These are phyloP conservation scores for Furcifer pardalis DNA, from an alignment of 2,797 vertebrate genomes.

Conservation along the genomic window DNA sequence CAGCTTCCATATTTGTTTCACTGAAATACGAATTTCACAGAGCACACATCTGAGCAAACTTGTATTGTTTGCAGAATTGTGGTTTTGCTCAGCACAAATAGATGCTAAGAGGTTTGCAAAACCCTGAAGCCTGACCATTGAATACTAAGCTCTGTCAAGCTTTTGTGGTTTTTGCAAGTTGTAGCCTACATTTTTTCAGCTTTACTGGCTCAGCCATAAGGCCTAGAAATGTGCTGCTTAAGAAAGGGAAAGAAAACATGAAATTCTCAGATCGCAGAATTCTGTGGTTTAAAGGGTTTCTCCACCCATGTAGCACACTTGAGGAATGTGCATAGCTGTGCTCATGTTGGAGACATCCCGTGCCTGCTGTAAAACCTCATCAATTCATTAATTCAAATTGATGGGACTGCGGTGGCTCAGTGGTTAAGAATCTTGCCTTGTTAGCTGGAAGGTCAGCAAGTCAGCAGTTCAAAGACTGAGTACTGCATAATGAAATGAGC, in stretches of 20 bases:
- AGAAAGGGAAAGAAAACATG: background rate
- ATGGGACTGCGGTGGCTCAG: too few species aligned
- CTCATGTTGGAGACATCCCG: background rate
- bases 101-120: background rate
- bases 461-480: too few species aligned
- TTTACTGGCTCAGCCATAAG: background rate
- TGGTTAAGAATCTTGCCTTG: too few species aligned
- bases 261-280: background rate
- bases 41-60: background rate
- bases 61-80: background rate
- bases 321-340: background rate
- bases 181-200: background rate
- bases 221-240: background rate
- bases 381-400: too few species aligned
- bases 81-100: background rate
- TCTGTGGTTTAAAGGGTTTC: background rate
- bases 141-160: background rate
- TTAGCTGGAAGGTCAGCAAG: too few species aligned
- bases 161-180: background rate
- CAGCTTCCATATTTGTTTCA: background rate
- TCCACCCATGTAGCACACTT: background rate
- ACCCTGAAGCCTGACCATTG: too few species aligned
- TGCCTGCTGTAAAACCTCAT: background rate
- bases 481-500: too few species aligned
- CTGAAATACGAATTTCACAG: background rate